A percentile compares a stretch with the other conserved stretches of the same genome.
Evolutionary conservation across 2,888 invertebrate genomes (phyloP).

Genomic region (Macaria liturata): DNA sequence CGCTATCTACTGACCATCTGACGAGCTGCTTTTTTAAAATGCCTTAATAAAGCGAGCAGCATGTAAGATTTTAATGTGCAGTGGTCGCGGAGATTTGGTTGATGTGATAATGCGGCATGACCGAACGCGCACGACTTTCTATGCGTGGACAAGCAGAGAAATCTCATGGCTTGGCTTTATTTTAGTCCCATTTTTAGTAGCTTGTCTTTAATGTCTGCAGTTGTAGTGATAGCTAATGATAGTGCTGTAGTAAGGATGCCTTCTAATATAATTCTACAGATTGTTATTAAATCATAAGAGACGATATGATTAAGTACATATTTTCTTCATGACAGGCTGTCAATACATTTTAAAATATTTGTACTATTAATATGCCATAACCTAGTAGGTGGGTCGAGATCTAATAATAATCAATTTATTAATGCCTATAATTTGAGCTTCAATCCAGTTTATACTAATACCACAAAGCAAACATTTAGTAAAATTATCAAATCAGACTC

Average conservation of each 20-base stretch:
- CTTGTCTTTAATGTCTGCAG: conserved; percentile 29
- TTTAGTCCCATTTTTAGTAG: conserved; percentile 55
- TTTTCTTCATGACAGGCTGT: too few species aligned
- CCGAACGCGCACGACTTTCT: conserved; percentile 76
- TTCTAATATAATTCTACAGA: too few species aligned
- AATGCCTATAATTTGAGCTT: too few species aligned
- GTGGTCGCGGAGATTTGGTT: conserved; percentile 71
- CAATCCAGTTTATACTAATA: too few species aligned
- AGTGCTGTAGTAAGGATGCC: conserved; percentile 8
- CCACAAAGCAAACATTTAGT: conserved; percentile 4
- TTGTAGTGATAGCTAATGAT: conserved; percentile 23
- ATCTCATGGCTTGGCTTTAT: conserved; percentile 45
- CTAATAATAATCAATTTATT: too few species aligned
- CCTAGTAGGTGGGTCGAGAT: too few species aligned
- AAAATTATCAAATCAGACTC: conserved; percentile 7
- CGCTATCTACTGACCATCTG: conserved; percentile 80
- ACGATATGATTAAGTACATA: too few species aligned
- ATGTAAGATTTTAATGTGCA: conserved; percentile 79
- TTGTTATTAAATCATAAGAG: too few species aligned
- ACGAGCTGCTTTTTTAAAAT: conserved; percentile 72
- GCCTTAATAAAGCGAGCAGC: conserved; percentile 78
- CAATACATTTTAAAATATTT: too few species aligned
- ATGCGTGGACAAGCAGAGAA: conserved; percentile 58
- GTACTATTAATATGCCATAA: too few species aligned
- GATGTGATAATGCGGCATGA: conserved; percentile 78